A percentile compares a stretch with the other conserved stretches of the same genome.
phyloP scores from a whole-genome alignment of 2,113 vertebrate species.

The Malurus cyaneus region DNA sequence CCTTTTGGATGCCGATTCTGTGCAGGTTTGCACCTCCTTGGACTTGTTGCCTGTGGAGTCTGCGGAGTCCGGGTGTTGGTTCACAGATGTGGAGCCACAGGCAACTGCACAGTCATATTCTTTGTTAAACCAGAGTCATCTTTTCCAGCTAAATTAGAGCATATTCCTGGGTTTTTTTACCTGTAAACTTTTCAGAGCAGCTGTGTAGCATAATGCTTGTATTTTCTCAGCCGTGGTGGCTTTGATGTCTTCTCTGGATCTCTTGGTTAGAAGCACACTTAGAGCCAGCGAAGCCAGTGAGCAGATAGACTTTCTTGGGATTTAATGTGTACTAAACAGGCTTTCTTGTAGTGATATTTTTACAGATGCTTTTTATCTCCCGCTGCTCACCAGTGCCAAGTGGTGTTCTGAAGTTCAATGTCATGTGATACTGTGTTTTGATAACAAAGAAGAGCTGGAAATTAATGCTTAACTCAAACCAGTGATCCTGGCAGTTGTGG shows the following conservation, averaged over 20 bases:
- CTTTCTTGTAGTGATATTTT: background rate
- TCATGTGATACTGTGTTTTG: background rate
- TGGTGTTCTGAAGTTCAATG: background rate
- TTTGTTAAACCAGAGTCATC: background rate
- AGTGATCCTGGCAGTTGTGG: background rate
- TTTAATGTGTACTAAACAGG: background rate
- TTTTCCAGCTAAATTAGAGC: background rate
- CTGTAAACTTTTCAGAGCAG: background rate
- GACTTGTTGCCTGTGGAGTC: background rate
- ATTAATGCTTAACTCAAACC: background rate
- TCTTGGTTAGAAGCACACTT: background rate
- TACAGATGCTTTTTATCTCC: constrained; percentile 22
- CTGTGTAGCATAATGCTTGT: rapidly evolving
- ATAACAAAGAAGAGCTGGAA: constrained; percentile 25
- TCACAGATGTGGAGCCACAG: background rate
- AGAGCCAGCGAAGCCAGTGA: background rate
- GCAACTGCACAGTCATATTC: background rate
- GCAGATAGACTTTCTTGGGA: background rate
- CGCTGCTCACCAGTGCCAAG: background rate
- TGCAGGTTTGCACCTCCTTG: background rate
- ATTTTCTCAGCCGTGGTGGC: background rate
- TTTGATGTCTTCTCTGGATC: background rate
- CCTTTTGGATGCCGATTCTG: background rate
- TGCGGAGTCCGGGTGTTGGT: background rate
- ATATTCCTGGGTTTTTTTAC: background rate